Conservation (phyloP, 1,140 invertebrate genomes). For the Ostrea edulis region DNA sequence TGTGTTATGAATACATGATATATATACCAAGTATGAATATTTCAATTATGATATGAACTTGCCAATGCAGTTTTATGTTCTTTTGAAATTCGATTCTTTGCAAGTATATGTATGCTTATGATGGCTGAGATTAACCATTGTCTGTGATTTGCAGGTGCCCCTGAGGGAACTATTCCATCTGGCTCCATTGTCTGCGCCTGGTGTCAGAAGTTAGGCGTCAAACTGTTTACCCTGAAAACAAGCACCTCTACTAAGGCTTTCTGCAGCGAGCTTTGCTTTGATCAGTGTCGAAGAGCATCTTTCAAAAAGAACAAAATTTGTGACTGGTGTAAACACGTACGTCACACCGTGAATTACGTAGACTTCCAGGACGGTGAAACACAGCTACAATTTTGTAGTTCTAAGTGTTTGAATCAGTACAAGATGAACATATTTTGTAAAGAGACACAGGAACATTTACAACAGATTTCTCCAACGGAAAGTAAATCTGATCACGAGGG, state of each 20-base stretch:
- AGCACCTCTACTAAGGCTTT: conserved; percentile 81
- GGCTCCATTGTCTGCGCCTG: conserved; percentile 79
- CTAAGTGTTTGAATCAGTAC: conserved; percentile 96
- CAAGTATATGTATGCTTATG: background rate
- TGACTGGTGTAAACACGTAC: conserved; percentile 94
- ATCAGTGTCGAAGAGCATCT: conserved; percentile 90
- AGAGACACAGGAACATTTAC: conserved; percentile 92
- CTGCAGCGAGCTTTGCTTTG: conserved; percentile 94
- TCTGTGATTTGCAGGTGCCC: conserved; percentile 50
- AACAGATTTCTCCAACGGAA: conserved; percentile 81
- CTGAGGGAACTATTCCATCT: conserved; percentile 53
- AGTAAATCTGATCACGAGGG: conserved; percentile 54
- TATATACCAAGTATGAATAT: background rate
- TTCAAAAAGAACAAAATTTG: conserved; percentile 95
- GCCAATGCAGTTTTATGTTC: background rate
- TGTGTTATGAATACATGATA: background rate
- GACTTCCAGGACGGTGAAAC: conserved; percentile 86
- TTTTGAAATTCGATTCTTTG: conserved; percentile 17
- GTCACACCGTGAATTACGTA: conserved; percentile 94
- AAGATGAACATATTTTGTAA: conserved; percentile 97
- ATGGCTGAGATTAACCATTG: background rate
- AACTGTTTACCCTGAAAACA: conserved; percentile 79
- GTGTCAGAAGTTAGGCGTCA: conserved; percentile 81
- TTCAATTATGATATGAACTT: background rate
- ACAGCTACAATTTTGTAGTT: conserved; percentile 84